phyloP scores from a whole-genome alignment of 2,888 invertebrate species.

The Venusia cambrica region DNA sequence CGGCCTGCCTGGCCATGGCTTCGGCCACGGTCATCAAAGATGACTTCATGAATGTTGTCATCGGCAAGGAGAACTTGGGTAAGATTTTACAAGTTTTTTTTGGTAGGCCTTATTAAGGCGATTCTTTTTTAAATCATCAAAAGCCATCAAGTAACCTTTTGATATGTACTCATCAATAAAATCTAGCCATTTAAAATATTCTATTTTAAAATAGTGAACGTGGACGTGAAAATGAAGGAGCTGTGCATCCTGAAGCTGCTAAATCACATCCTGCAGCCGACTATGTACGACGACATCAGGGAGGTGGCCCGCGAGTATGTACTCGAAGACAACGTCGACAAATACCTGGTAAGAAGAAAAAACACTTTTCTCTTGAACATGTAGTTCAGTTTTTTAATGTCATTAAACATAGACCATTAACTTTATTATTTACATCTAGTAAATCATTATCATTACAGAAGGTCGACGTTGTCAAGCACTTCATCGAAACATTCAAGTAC shows the following conservation, averaged over 20 bases:
- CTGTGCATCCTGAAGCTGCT: conserved; percentile 80
- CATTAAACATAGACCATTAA: conserved; percentile 1
- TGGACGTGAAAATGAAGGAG: conserved; percentile 77
- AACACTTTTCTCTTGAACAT: not conserved
- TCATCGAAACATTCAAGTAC: conserved; percentile 76
- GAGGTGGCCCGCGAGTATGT: conserved; percentile 82
- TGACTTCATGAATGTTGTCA: conserved; percentile 39
- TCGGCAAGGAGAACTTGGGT: conserved; percentile 64
- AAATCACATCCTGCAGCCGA: conserved; percentile 82
- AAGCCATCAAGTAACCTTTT: too few species aligned
- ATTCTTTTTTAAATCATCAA: too few species aligned
- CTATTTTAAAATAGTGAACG: conserved; percentile 55
- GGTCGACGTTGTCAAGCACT: conserved; percentile 80
- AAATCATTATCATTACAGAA: conserved; percentile 64
- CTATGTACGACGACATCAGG: conserved; percentile 80
- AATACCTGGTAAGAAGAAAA: conserved; percentile 69
- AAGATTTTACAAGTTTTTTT: too few species aligned
- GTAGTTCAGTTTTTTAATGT: too few species aligned
- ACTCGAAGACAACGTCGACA: conserved; percentile 80
- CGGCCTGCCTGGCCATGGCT: conserved; percentile 51
- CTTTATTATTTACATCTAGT: conserved; percentile 4
- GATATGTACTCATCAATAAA: not conserved
- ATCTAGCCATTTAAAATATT: not conserved
- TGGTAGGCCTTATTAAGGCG: too few species aligned
- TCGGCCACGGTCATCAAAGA: conserved; percentile 59